Conservation (phyloP, 2,113 vertebrate genomes). For the Typhlomys cinereus region DNA sequence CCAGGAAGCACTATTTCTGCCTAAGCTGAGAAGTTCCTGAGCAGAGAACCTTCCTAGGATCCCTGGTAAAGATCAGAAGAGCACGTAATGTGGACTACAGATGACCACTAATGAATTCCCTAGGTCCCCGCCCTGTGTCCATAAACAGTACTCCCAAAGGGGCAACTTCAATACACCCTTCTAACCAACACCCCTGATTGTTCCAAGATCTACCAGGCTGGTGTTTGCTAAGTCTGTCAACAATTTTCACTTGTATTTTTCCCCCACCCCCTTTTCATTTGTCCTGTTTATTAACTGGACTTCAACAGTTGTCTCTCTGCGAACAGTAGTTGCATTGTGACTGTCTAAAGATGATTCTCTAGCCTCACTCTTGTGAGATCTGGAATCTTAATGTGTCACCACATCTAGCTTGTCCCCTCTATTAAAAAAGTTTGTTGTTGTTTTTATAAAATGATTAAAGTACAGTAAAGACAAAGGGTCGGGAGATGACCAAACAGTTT, state of each 20-base stretch:
- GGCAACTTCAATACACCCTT: not conserved
- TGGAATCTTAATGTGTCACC: not conserved
- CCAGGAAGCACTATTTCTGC: not conserved
- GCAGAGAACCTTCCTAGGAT: not conserved
- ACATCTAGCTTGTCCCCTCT: not conserved
- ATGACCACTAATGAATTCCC: not conserved
- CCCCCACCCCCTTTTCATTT: not conserved
- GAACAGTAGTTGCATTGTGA: not conserved
- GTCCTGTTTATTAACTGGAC: not conserved
- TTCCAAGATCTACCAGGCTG: not conserved
- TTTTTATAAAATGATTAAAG: not conserved
- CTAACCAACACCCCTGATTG: accelerated
- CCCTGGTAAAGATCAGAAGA: not conserved
- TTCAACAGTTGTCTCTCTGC: not conserved
- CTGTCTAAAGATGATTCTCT: not conserved
- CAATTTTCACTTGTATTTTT: not conserved
- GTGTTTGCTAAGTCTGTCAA: not conserved
- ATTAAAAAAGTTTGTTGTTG: not conserved
- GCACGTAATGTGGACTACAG: not conserved
- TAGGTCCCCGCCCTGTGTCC: not conserved
- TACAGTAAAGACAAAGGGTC: not conserved
- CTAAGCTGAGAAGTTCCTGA: not conserved
- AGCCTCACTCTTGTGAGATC: not conserved
- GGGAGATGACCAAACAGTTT: not conserved
- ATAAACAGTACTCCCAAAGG: not conserved